A percentile compares a stretch with the other conserved stretches of the same genome.
These are phyloP conservation scores for Neopelma chrysocephalum DNA, from an alignment of 2,797 vertebrate genomes.

Conservation along the genomic window DNA sequence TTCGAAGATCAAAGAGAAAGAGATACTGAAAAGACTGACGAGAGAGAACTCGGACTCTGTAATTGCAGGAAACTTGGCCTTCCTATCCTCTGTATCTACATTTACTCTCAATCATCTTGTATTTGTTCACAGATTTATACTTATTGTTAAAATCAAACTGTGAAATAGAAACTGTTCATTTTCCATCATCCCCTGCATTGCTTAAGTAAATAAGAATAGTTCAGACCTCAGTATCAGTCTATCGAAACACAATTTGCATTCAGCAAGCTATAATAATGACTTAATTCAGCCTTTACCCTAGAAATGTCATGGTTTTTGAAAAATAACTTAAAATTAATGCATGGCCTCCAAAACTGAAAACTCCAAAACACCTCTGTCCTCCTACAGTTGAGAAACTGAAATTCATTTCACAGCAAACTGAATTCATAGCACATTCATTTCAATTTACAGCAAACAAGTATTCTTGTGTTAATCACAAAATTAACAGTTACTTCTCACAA, in stretches of 20 bases:
- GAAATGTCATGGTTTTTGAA: neutral
- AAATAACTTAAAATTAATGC: neutral
- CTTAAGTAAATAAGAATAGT: neutral
- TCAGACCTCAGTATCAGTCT: neutral
- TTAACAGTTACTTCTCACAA: neutral
- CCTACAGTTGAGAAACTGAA: neutral
- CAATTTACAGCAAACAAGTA: neutral
- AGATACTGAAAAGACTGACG: neutral
- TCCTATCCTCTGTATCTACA: neutral
- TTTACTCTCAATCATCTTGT: neutral
- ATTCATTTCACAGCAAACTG: neutral
- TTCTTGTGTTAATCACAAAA: neutral
- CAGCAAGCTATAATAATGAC: neutral
- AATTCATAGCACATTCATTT: neutral
- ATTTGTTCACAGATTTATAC: neutral
- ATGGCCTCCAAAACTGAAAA: neutral
- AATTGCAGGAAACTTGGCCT: neutral
- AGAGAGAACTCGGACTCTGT: neutral
- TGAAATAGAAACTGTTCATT: neutral
- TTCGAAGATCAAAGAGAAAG: conserved; percentile 29
- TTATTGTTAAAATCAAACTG: neutral
- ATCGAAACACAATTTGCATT: neutral
- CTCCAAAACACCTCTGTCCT: neutral
- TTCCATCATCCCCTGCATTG: neutral
- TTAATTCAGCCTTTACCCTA: neutral